Conservation (phyloP, 2,113 vertebrate species). For the Aptenodytes forsteri region DNA sequence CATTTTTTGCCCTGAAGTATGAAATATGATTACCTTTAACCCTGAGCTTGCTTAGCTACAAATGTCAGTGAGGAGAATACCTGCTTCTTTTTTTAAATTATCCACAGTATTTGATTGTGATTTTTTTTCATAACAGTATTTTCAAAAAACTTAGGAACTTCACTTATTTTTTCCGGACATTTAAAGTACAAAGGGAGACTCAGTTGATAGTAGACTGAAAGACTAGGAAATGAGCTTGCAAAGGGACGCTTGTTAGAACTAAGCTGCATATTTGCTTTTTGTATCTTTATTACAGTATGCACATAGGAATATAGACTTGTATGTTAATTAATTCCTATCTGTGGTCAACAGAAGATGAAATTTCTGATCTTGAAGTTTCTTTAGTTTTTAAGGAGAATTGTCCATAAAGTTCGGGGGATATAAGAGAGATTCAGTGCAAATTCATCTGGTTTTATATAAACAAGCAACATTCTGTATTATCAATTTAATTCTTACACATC, state of each 20-base stretch:
- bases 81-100: neutral
- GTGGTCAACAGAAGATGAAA: neutral
- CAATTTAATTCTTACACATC: neutral
- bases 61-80: neutral
- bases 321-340: neutral
- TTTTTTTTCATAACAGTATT: neutral
- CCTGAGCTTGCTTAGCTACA: neutral
- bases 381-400: neutral
- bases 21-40: slow-evolving; percentile 7
- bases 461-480: neutral
- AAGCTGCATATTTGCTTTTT: neutral
- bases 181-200: neutral
- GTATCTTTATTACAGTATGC: neutral
- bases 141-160: neutral
- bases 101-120: neutral
- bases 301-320: neutral
- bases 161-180: neutral
- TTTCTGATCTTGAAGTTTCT: neutral
- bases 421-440: neutral
- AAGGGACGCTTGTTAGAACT: neutral
- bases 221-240: neutral
- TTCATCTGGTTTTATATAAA: neutral
- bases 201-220: neutral
- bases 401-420: neutral
- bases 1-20: slow-evolving; percentile 9